These are phyloP conservation scores for Dynastes grantii DNA, from an alignment of 2,888 invertebrate species.

Conservation along the genomic window DNA sequence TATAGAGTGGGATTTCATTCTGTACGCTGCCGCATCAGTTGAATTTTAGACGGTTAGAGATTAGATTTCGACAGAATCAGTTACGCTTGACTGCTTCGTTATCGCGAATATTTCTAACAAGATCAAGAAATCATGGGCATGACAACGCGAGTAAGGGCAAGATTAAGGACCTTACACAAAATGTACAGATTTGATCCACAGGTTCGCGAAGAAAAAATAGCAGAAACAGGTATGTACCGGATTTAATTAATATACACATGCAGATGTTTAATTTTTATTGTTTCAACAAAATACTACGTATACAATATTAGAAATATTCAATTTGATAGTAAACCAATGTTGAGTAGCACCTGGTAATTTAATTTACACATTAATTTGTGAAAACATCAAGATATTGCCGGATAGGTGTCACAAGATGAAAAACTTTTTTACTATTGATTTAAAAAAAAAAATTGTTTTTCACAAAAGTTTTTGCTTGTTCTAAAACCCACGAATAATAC, in stretches of 20 bases:
- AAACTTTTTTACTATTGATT: too few species aligned
- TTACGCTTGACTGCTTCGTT: constrained; percentile 4
- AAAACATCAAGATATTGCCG: too few species aligned
- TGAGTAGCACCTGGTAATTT: too few species aligned
- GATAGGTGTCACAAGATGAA: too few species aligned
- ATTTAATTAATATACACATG: not conserved
- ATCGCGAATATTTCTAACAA: not conserved
- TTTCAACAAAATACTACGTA: not conserved
- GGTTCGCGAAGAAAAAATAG: constrained; percentile 79
- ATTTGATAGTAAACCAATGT: too few species aligned
- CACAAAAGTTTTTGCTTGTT: too few species aligned
- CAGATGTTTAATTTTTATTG: not conserved
- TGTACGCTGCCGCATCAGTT: constrained; percentile 17
- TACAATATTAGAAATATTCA: too few species aligned
- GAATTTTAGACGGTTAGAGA: constrained; percentile 25
- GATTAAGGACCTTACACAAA: constrained; percentile 74
- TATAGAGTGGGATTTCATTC: constrained; percentile 36
- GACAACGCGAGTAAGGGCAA: constrained; percentile 81
- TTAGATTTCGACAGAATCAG: constrained; percentile 26
- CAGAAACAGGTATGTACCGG: constrained; percentile 76
- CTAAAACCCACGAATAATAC: too few species aligned
- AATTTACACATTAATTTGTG: too few species aligned
- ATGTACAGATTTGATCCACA: constrained; percentile 77
- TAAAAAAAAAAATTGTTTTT: too few species aligned
- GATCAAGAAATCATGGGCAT: constrained; percentile 74